Conservation (phyloP, 2,888 invertebrate genomes). For the Dromius quadrimaculatus region DNA sequence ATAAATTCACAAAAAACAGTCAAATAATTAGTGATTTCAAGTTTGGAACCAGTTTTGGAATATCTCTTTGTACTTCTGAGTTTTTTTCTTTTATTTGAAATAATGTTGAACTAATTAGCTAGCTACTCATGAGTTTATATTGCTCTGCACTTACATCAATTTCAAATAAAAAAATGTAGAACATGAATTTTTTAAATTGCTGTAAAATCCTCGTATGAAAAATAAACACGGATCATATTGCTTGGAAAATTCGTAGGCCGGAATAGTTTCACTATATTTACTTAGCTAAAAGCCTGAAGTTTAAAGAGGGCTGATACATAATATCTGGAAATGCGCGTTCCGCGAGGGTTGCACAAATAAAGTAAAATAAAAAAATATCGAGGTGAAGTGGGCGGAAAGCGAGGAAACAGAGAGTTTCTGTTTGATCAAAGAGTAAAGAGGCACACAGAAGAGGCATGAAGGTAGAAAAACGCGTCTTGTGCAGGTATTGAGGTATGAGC, state of each 20-base stretch:
- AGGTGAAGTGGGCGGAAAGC: conserved; percentile 11
- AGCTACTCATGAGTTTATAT: too few species aligned
- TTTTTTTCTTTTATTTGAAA: too few species aligned
- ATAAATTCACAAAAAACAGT: too few species aligned
- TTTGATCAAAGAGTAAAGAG: conserved; percentile 61
- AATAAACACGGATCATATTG: conserved; percentile 35
- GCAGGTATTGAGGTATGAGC: conserved; percentile 65
- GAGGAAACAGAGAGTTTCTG: conserved; percentile 28
- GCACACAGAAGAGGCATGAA: conserved; percentile 56
- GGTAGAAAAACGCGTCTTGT: conserved; percentile 63
- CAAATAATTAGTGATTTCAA: too few species aligned
- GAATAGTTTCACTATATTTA: conserved; percentile 46
- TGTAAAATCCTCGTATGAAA: conserved; percentile 23
- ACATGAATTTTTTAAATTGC: conserved; percentile 32
- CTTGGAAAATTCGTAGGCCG: conserved; percentile 32
- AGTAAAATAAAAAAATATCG: conserved; percentile 35
- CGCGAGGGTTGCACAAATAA: conserved; percentile 31
- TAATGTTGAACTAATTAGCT: too few species aligned
- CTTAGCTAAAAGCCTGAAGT: conserved; percentile 44
- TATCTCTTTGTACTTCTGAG: too few species aligned
- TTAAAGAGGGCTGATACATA: conserved; percentile 40
- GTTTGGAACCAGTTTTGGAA: too few species aligned
- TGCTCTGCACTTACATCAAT: too few species aligned
- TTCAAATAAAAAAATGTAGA: too few species aligned
- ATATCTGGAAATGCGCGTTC: conserved; percentile 21